These are phyloP conservation scores for Belgica antarctica DNA, from an alignment of 2,888 invertebrate species.

Conservation along the genomic window DNA sequence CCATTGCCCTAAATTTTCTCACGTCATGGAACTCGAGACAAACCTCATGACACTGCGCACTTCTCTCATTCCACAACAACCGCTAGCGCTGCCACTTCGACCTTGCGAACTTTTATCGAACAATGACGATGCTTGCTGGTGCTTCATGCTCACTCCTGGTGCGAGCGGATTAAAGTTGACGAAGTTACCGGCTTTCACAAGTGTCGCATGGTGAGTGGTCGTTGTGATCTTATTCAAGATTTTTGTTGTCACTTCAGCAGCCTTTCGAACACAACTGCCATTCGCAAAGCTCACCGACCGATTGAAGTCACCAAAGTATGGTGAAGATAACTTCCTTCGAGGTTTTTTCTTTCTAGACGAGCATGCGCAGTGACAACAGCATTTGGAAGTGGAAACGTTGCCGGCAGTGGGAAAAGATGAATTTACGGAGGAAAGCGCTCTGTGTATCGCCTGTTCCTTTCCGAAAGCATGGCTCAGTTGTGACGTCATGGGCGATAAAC, in stretches of 20 bases:
- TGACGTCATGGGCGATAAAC: neutral
- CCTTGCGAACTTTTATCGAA: too few relatives aligned
- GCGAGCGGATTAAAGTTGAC: neutral
- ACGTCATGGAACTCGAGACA: conserved; percentile 53
- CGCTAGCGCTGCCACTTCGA: neutral
- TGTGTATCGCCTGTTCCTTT: conserved; percentile 1
- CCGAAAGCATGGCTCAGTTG: neutral
- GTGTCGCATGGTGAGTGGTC: conserved; percentile 15
- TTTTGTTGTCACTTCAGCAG: conserved; percentile 43
- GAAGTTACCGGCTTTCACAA: conserved; percentile 2
- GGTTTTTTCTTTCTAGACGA: conserved; percentile 1
- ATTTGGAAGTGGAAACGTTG: conserved; percentile 32
- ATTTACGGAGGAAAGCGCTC: neutral
- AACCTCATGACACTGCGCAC: conserved; percentile 50
- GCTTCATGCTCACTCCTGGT: neutral
- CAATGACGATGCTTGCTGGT: too few relatives aligned
- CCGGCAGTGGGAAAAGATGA: neutral
- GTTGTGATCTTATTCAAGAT: conserved; percentile 18
- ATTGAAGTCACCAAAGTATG: conserved; percentile 45
- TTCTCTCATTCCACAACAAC: conserved; percentile 47
- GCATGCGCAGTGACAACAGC: conserved; percentile 47
- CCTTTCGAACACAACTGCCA: conserved; percentile 18
- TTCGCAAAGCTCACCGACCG: conserved; percentile 45
- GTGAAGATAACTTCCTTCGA: conserved; percentile 45
- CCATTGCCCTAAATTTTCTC: neutral